A percentile compares a stretch with the other conserved stretches of the same genome.
Conservation (phyloP, 2,888 invertebrate species). For the Ethmia dodecea region DNA sequence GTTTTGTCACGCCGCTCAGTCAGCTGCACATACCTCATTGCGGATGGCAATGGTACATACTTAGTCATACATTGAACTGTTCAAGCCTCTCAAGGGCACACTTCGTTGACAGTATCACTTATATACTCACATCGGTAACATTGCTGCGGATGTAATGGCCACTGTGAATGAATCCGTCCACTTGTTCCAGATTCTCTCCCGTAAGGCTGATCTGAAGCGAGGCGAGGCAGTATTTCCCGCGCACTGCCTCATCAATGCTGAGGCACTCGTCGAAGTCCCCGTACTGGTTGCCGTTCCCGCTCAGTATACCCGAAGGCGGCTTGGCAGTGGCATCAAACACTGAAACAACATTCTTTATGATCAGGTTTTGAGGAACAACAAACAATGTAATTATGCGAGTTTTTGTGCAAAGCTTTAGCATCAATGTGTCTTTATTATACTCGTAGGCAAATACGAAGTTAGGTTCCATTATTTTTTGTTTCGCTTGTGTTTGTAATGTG, state of each 20-base stretch:
- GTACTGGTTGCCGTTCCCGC: conserved; percentile 83
- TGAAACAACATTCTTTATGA: conserved; percentile 55
- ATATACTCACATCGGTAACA: conserved; percentile 69
- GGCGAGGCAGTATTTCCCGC: conserved; percentile 81
- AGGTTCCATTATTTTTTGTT: no score
- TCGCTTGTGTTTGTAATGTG: no score
- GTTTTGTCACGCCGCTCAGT: no score
- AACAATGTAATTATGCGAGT: no score
- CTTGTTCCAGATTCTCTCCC: conserved; percentile 36
- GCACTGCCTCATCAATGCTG: conserved; percentile 68
- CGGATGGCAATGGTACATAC: no score
- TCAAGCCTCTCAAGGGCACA: no score
- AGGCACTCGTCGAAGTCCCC: conserved; percentile 85
- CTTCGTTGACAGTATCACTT: neutral
- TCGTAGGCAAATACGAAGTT: no score
- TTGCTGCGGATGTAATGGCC: conserved; percentile 73
- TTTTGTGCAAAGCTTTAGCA: no score
- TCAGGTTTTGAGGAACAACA: no score
- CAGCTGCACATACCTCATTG: no score
- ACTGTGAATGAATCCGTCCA: conserved; percentile 70
- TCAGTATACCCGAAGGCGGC: conserved; percentile 81
- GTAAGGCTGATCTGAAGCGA: conserved; percentile 65
- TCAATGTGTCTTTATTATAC: no score
- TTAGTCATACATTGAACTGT: no score
- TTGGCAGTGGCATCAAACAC: conserved; percentile 87